phyloP scores from a whole-genome alignment of 2,888 invertebrate genomes.

The Hydrotaea diabolus region DNA sequence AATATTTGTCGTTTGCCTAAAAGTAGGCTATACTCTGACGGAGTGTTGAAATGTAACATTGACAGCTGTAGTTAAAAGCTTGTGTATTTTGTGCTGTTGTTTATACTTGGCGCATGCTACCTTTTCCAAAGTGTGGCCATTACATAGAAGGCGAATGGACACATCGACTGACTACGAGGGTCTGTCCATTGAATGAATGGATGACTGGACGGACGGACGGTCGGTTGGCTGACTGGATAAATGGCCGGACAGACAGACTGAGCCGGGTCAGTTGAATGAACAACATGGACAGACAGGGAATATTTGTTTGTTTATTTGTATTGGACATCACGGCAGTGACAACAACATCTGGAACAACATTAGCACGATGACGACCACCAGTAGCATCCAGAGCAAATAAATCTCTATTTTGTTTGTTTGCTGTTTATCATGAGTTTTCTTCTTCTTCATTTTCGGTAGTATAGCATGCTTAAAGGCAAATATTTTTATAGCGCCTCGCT shows the following conservation, averaged over 20 bases:
- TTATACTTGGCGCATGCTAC: neutral
- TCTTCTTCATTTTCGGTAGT: no score
- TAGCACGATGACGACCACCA: neutral
- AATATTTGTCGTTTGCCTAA: neutral
- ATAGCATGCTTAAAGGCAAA: slow-evolving; percentile 16
- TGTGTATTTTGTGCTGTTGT: neutral
- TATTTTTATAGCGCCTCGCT: neutral
- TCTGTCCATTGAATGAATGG: neutral
- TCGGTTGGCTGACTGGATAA: neutral
- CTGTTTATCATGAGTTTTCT: neutral
- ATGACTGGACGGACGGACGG: neutral
- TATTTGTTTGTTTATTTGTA: slow-evolving; percentile 41
- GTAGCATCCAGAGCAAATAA: slow-evolving; percentile 1
- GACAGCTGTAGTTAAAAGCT: slow-evolving; percentile 16
- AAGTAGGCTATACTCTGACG: neutral
- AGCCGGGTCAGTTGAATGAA: no score
- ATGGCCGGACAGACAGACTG: slow-evolving; percentile 1
- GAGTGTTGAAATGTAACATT: slow-evolving; percentile 12
- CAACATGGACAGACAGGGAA: neutral
- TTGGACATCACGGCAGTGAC: neutral
- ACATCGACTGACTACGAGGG: neutral
- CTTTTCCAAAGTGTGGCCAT: slow-evolving; percentile 29
- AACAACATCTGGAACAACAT: neutral
- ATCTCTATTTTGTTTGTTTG: slow-evolving; percentile 23
- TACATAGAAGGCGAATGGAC: neutral